phyloP scores from a whole-genome alignment of 2,113 vertebrate genomes.

The Diadophis punctatus region DNA sequence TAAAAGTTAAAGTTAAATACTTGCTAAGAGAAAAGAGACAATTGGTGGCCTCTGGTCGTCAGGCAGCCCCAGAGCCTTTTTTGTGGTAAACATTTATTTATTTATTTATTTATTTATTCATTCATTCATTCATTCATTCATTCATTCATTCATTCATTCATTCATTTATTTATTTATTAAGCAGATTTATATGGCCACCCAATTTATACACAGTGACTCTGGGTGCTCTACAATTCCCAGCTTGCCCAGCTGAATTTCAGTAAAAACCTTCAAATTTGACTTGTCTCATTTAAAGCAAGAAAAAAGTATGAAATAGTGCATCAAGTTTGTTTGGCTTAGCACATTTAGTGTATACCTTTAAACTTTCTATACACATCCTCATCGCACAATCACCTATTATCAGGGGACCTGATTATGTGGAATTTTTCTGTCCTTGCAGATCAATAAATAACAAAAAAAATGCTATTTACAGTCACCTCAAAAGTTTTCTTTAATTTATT shows the following conservation, averaged over 20 bases:
- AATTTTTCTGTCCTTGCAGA: not conserved
- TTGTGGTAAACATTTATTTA: not conserved
- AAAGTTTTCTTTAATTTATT: not conserved
- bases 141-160: too few species aligned
- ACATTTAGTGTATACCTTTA: not conserved
- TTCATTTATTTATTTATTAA: not conserved
- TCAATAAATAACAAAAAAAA: not conserved
- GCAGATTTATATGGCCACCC: not conserved
- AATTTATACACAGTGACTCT: not conserved
- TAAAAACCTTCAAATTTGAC: not conserved
- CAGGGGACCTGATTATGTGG: not conserved
- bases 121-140: too few species aligned
- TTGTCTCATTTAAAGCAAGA: not conserved
- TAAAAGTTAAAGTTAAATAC: not conserved
- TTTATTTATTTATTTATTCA: too few species aligned
- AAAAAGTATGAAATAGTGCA: not conserved
- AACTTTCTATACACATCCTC: not conserved
- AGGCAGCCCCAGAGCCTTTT: not conserved
- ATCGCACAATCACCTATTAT: not conserved
- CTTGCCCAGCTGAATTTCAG: not conserved
- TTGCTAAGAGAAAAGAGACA: not conserved
- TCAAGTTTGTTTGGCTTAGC: not conserved
- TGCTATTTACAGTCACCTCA: not conserved
- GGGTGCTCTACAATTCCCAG: not conserved
- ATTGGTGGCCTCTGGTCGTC: not conserved